Percentiles rank a stretch among this genome's conserved stretches.
phyloP scores from a whole-genome alignment of 2,888 invertebrate genomes.

The Tinea trinotella region DNA sequence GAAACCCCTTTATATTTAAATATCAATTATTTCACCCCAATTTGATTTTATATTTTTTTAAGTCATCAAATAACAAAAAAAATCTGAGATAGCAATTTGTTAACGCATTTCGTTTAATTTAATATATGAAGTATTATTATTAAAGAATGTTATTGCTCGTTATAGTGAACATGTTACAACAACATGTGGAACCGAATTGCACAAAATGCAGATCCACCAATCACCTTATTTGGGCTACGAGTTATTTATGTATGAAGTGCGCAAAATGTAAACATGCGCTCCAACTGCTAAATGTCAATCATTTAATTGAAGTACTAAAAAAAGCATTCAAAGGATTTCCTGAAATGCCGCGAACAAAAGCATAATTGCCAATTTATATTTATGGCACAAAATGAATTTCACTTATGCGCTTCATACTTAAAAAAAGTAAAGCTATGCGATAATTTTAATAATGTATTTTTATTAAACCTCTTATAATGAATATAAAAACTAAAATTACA shows the following conservation, averaged over 20 bases:
- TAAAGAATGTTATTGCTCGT: not conserved
- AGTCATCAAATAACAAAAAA: too few relatives aligned
- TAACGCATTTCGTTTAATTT: too few relatives aligned
- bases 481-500: too few relatives aligned
- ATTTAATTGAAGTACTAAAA: not conserved
- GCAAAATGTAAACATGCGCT: not conserved
- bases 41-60: too few relatives aligned
- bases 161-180: too few relatives aligned
- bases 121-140: not conserved
- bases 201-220: not conserved
- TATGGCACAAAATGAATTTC: not conserved
- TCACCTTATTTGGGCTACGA: not conserved
- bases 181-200: too few relatives aligned
- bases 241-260: not conserved
- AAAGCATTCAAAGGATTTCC: conserved; percentile 1
- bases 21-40: too few relatives aligned
- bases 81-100: too few relatives aligned
- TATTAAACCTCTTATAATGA: too few relatives aligned
- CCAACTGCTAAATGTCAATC: conserved; percentile 13
- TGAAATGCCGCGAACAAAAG: conserved; percentile 7
- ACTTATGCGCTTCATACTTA: not conserved
- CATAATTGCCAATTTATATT: conserved; percentile 10
- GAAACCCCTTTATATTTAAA: too few relatives aligned
- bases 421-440: too few relatives aligned
- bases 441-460: too few relatives aligned